Evolutionary conservation across 2,888 invertebrate species (phyloP).

Genomic region (Taenaris catops): DNA sequence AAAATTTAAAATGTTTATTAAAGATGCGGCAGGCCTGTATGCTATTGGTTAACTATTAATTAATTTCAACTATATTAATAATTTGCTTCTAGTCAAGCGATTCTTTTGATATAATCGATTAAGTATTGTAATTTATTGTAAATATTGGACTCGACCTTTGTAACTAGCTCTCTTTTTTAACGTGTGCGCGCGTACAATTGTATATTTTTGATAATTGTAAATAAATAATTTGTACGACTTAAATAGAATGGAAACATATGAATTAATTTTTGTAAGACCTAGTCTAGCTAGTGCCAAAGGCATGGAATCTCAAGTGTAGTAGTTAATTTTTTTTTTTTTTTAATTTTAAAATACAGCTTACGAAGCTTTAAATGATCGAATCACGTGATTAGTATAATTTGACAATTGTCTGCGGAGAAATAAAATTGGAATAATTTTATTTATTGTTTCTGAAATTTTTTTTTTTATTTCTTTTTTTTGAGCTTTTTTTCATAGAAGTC

Average conservation of each 20-base stretch:
- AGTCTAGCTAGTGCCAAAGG: conserved; percentile 69
- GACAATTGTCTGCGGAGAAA: conserved; percentile 29
- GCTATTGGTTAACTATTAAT: conserved; percentile 7
- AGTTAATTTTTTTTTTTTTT: conserved; percentile 35
- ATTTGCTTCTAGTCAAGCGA: conserved; percentile 45
- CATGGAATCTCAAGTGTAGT: conserved; percentile 64
- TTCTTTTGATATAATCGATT: conserved; percentile 4
- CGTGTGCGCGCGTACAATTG: conserved; percentile 8
- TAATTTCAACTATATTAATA: conserved; percentile 27
- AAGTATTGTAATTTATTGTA: conserved; percentile 12
- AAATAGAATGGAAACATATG: background rate
- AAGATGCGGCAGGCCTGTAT: background rate
- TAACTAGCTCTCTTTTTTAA: conserved; percentile 24
- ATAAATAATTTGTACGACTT: conserved; percentile 4
- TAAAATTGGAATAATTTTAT: conserved; percentile 44
- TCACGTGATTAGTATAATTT: conserved; percentile 44
- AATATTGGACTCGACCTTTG: conserved; percentile 18
- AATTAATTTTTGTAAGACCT: conserved; percentile 31
- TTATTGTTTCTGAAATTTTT: conserved; percentile 35
- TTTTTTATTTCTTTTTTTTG: conserved; percentile 27
- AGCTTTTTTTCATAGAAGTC: no score
- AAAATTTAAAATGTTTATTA: no score
- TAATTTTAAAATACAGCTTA: conserved; percentile 44
- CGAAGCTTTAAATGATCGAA: conserved; percentile 60
- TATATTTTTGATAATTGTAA: conserved; percentile 23